Evolutionary conservation across 92 coral and sea anemone species (phyloP).

Genomic region (Paragorgia papillata): DNA sequence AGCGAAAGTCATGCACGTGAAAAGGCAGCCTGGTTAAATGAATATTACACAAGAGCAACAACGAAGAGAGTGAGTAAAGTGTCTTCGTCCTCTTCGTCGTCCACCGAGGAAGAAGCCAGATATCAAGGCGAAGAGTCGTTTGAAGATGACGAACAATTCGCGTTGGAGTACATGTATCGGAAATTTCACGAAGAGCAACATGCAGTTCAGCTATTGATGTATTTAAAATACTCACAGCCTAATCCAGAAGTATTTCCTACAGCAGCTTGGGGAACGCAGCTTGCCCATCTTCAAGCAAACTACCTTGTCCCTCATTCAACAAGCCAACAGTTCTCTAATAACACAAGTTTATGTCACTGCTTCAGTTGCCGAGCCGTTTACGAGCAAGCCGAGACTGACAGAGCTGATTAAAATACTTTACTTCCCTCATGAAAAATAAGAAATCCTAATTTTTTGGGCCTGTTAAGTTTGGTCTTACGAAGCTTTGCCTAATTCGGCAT

Average conservation of each 20-base stretch:
- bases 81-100: constrained; percentile 47
- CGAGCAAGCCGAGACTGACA: constrained; percentile 19
- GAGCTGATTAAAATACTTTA: not conserved
- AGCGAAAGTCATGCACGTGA: constrained; percentile 63
- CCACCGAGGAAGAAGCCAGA: constrained; percentile 54
- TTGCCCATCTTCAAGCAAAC: constrained; percentile 35
- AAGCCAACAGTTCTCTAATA: constrained; percentile 12
- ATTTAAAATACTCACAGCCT: constrained; percentile 79
- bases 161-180: constrained; percentile 81
- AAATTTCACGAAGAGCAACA: constrained; percentile 88
- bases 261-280: constrained; percentile 32
- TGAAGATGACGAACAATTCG: constrained; percentile 55
- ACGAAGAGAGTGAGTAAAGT: constrained; percentile 47
- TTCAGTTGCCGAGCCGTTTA: constrained; percentile 5
- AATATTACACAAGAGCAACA: constrained; percentile 58
- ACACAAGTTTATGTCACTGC: constrained; percentile 8
- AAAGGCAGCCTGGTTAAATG: constrained; percentile 61
- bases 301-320: constrained; percentile 8
- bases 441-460: not conserved
- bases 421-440: not conserved
- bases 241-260: constrained; percentile 41
- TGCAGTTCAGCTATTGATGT: constrained; percentile 87
- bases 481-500: not conserved
- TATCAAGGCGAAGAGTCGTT: constrained; percentile 63
- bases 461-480: not conserved